A percentile compares a stretch with the other conserved stretches of the same genome.
phyloP scores from a whole-genome alignment of 2,113 vertebrate species.

The Globicephala melas region DNA sequence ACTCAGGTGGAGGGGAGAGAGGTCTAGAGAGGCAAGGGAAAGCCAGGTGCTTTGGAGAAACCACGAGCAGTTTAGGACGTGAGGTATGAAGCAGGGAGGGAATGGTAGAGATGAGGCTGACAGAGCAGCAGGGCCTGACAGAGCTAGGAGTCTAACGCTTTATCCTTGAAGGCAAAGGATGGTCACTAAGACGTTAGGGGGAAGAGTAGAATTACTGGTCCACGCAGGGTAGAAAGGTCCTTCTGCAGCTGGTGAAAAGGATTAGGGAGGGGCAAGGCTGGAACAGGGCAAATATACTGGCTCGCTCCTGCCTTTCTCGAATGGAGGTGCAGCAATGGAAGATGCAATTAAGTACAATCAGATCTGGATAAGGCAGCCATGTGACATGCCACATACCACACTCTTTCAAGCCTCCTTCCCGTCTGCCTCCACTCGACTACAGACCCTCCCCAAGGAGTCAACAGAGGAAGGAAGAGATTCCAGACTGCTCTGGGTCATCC shows the following conservation, averaged over 20 bases:
- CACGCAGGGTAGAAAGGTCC: background rate
- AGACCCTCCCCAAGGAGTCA: background rate
- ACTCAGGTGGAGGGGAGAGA: background rate
- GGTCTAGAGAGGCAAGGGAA: background rate
- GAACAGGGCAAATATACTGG: background rate
- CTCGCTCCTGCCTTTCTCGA: no score
- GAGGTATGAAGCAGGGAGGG: background rate
- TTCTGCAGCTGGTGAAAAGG: background rate
- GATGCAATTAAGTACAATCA: background rate
- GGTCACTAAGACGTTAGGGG: background rate
- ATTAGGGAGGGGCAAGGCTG: background rate
- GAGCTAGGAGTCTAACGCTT: background rate
- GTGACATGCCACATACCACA: fast-evolving
- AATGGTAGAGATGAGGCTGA: background rate
- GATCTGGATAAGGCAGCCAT: background rate
- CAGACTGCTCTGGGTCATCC: background rate
- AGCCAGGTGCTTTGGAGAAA: background rate
- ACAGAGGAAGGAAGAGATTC: background rate
- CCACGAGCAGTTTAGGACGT: no score
- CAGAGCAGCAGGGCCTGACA: background rate
- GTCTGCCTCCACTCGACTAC: background rate
- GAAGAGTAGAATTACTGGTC: background rate
- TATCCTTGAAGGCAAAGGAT: background rate
- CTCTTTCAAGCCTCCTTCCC: background rate
- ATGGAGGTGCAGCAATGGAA: background rate